Evolutionary conservation across 37 sponge, comb jelly and placozoan species (phyloP), one percentile per base, ranked within the genome.

Genomic region (Mnemiopsis leidyi): DNA sequence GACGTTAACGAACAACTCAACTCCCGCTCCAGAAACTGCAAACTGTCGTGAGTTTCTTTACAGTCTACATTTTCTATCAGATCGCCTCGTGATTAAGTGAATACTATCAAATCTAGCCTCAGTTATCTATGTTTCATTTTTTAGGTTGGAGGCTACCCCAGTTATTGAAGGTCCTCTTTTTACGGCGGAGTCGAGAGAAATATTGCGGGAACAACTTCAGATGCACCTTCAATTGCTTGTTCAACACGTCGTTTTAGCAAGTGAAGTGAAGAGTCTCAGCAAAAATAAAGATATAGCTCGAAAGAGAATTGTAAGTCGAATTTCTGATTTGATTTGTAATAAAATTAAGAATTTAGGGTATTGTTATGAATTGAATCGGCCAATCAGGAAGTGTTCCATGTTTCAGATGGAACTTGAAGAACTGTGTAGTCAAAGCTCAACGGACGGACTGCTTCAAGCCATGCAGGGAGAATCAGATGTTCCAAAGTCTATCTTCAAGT

Each of bases 201-300:
- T 39, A 16, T 29, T 85, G 25, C 18, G n/a, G 30, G 90, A 85
- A 26, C 90, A 85, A 61, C 26, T 85, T 1, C 40, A 40, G 29
- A 85, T 39, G 48, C 90, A 85, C 36, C 29, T 85, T 0, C 90
- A 85, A 28, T 61, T 85, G 0, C 61, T 85, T 0, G 90, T 85
- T 3, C 90, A 85, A 26, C 90, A 85, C 48, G 24, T 28, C 2
- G 61, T 85, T 0, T 61, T 85, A 18, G 90, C 90, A 0, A 36
- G 23, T 0, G 61, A 40, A 9, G n/a, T 38, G 13, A 28, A 28
- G n/a, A 31, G 32, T 34, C 36, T 77, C 21, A 36, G 9, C 20
- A 32, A 77, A 5, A 77, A 77, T 20, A 77, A 32, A 18, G 32
- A 34, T 77, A 34, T 32, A 1, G 79, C 79, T 32, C 26, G 26